Base-by-base conservation (phyloP, 2,113 vertebrate species). In the Thamnophis sirtalis region DNA sequence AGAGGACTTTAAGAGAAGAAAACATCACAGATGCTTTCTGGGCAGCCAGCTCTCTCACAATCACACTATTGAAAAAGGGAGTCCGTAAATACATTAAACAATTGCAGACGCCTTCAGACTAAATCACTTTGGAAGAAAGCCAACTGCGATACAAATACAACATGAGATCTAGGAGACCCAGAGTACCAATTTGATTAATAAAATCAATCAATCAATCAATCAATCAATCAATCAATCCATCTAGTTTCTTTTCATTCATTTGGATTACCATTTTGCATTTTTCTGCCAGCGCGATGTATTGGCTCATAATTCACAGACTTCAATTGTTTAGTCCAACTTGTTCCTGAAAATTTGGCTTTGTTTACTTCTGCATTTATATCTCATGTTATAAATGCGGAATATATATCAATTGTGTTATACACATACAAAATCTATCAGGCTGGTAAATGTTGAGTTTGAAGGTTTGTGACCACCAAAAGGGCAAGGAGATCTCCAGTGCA, bases 251-350 rank as follows among this genome's bases (percentile, higher is more conserved):
- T 2, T 54, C 86, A 53, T 51, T 56, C 15, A 0, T 0, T 28
- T 90, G 48, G 28, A 54, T 89, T 90, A 84, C 53, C 3, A 10
- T 28, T 90, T 6, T 4, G 7, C n/a, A 15, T 90, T 26, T 48
- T 84, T 19, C 15, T 9, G 43, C 33, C 8, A 68, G 10, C 84
- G 21, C 28, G 60, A 7, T 2, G 0, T 87, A 49, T 86, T 92
- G 63, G 87, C 4, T 73, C 28, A 63, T 93, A 91, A 93, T 0
- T 93, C 53, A 87, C 48, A 60, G 92, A 94, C 93, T 94, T 92
- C n/a, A 94, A 80, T 90, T 91, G 89, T 88, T 96, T 91, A 89
- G 90, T 93, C 88, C 90, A 93, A 92, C 84, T 51, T 38, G 21
- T 24, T 56, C 22, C 3, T 60, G 84, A 91, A 93, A 92, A 56